Conservation (phyloP, 2,888 invertebrate species). For the Leptarthrus brevirostris region DNA sequence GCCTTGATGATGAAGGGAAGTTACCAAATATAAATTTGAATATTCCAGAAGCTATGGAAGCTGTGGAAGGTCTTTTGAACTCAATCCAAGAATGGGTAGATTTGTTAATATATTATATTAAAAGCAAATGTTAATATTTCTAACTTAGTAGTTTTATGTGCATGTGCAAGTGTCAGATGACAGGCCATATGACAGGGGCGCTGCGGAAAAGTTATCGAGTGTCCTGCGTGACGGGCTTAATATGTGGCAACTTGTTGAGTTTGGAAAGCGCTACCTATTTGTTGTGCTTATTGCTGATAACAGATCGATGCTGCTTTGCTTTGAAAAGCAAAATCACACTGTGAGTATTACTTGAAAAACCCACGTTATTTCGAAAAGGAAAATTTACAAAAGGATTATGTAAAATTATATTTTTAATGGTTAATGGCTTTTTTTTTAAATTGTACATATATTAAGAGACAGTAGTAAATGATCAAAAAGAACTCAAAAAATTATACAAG, state of each 20-base stretch:
- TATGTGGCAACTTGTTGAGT: conserved; percentile 50
- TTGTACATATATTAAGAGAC: too few relatives aligned
- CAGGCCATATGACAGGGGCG: conserved; percentile 7
- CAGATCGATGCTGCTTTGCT: conserved; percentile 50
- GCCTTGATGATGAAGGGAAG: conserved; percentile 65
- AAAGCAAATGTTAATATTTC: conserved; percentile 15
- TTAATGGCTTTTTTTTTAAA: not conserved
- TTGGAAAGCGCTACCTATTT: conserved; percentile 50
- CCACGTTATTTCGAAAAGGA: too few relatives aligned
- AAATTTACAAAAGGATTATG: too few relatives aligned
- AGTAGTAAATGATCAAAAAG: too few relatives aligned
- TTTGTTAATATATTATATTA: not conserved
- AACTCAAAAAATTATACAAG: too few relatives aligned
- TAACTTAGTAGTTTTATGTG: conserved; percentile 49
- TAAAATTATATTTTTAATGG: too few relatives aligned
- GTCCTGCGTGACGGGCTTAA: conserved; percentile 49
- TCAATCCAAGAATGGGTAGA: conserved; percentile 43
- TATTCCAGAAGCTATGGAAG: conserved; percentile 69
- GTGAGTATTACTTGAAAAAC: too few relatives aligned
- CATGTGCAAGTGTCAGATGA: conserved; percentile 43
- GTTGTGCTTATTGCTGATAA: conserved; percentile 52
- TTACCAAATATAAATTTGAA: conserved; percentile 68
- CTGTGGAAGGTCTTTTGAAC: not conserved
- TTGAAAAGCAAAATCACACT: conserved; percentile 42
- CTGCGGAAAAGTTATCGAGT: conserved; percentile 38